Evolutionary conservation across 2,113 vertebrate genomes (phyloP).

Genomic region (Pseudopipra pipra): DNA sequence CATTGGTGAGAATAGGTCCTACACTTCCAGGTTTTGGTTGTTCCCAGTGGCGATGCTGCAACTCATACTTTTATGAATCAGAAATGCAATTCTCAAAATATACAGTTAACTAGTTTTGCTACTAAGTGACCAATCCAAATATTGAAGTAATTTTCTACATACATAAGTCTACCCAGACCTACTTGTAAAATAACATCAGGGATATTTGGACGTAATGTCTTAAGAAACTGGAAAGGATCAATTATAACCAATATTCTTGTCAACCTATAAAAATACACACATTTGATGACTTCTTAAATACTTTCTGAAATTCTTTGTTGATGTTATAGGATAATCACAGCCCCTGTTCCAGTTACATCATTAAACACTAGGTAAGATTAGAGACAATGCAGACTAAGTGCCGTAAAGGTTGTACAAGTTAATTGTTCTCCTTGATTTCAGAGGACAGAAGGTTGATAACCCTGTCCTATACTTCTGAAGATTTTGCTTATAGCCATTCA

Average conservation of each 20-base stretch:
- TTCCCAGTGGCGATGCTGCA: too few relatives aligned
- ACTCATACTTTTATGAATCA: background rate
- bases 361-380: background rate
- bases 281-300: background rate
- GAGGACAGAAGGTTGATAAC: background rate
- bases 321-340: background rate
- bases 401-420: background rate
- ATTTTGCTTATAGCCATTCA: background rate
- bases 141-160: background rate
- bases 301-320: background rate
- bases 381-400: background rate
- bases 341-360: background rate
- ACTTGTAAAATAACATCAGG: background rate
- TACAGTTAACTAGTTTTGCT: background rate
- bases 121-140: background rate
- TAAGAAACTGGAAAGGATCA: background rate
- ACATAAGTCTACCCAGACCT: background rate
- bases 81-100: background rate
- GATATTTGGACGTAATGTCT: background rate
- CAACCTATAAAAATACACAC: background rate
- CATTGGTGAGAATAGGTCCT: background rate
- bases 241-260: background rate
- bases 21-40: background rate
- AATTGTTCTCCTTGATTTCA: background rate
- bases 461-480: background rate